Base-by-base conservation (phyloP, 1,140 invertebrate genomes). In the Wasmannia auropunctata region DNA sequence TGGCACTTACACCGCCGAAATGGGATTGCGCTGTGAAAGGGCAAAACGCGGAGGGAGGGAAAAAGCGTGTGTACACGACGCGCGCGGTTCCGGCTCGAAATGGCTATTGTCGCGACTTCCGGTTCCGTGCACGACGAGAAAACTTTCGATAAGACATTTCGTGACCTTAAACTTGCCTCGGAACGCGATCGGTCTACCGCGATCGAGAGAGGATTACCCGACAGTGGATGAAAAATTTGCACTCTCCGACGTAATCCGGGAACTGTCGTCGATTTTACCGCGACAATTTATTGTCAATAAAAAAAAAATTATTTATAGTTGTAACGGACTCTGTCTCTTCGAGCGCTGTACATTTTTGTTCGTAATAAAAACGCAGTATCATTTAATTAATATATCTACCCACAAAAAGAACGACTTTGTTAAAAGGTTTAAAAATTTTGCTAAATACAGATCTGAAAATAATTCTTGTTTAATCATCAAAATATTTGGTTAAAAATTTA, bases 131-230 rank as follows among this genome's bases (percentile, higher is more conserved):
- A 72, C 34, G 43, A 72, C 49, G 46, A 63, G 67, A 65, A 86
- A 86, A 86, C 25, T 84, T 84, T 74, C 40, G 19, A 34, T n/a
- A 31, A 37, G 16, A 65, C 40, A 74, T 65, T 62, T n/a, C n/a
- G 37, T 67, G 58, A 83, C 58, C 67, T 86, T 63, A 87, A 87
- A 85, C 31, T 76, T 49, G 43, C 11, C 51, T 16, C 16, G 11
- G 8, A 8, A 28, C 19, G n/a, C 43, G 28, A 49, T 10, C 60
- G 51, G 19, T 40, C 19, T 37, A 22, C 63, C 56, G 16, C 31
- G 31, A 63, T 3, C 14, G 14, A 22, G 14, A 22, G 65, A 70
- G 49, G 7, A 43, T 70, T 70, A 25, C 19, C 28, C 16, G n/a
- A n/a, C n/a, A n/a, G 49, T 19, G 22, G 11, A 34, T 31, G 19